Evolutionary conservation across 2,797 vertebrate genomes (phyloP), one percentile per base, ranked within the genome.

Genomic region (Serranus cabrilla): DNA sequence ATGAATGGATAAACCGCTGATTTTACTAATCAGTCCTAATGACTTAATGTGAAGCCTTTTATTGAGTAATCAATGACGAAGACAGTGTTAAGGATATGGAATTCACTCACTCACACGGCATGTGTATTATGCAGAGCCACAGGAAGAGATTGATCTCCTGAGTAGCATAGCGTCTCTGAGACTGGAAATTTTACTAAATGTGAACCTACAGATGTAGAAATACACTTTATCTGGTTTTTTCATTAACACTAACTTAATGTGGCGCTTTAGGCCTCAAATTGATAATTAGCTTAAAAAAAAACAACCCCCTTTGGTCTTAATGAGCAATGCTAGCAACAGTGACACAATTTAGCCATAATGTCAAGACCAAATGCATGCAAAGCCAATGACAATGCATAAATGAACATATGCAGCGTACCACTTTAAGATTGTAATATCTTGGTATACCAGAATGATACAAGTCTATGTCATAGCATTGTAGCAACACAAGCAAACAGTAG

Each of bases 1-100:
- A 74, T 71, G 42, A 25, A 77, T 63, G 40, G 58, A 67, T 56
- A 78, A 7, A 18, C 27, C 51, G 27, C 50, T 34, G 20, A 25
- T 57, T 63, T 57, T 16, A 52, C 23, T 78, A 87, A 82, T 78
- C 65, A 50, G 50, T 71, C 55, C 51, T 84, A 85, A 90, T 91
- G 57, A 82, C 67, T 81, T 70, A 74, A 77, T 74, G 67, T 74
- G 52, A 71, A 9, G n/a, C 10, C 37, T 72, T 79, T 86, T 78
- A 84, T 75, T 14, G 56, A 25, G 62, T 45, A 81, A 84, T 86
- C 83, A 70, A 81, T 89, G 43, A 69, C 51, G 43, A 58, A 50
- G 69, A 31, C 18, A 49, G 13, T 2, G 9, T 58, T 63, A 25
- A 50, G 7, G 57, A 39, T 45, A 60, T 58, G 2, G 39, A 50